Base-by-base conservation (phyloP, 2,797 vertebrate genomes). In the Australoheros facetus region DNA sequence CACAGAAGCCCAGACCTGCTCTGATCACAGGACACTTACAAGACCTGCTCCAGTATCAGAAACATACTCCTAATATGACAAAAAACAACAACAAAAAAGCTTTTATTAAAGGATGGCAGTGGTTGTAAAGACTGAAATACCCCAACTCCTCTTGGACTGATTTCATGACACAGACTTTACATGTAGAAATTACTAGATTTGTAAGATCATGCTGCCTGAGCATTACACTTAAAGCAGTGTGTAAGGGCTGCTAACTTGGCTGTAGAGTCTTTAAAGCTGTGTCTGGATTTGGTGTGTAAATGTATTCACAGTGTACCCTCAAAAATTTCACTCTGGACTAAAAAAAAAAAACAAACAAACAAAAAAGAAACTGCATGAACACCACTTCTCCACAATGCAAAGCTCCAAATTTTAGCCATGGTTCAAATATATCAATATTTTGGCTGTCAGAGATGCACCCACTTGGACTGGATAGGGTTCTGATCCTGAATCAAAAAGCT, bases 241-340 rank as follows among this genome's bases (percentile, higher is more conserved):
- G 0, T 48, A 19, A 28, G 23, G 28, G 23, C 0, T 48, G 9
- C 62, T 45, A 19, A 4, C 14, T 0, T 2, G 0, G 10, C 0
- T 66, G 21, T 28, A 23, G 42, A 69, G 16, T 19, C 42, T 28
- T 51, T 69, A 8, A 66, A 48, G 42, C 5, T 1, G 42, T 51
- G 42, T 30, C 39, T 0, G 5, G 48, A 66, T 66, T 66, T 48
- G 1, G 39, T 5, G 11, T 28, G 16, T 0, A 28, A 51, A 13
- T 69, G 30, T 13, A 17, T 51, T 69, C 3, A 0, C 26, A n/a
- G 42, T 30, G 16, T 4, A 1, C 19, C 62, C 16, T 51, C 17
- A 30, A 28, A 66, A 48, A 12, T 48, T 28, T 23, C 39, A 66
- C 23, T 66, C 16, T 48, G 17, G 48, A 45, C 60, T 16, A 62